Base-by-base conservation (phyloP, 2,113 vertebrate genomes). In the Ancistrus triradiatus region DNA sequence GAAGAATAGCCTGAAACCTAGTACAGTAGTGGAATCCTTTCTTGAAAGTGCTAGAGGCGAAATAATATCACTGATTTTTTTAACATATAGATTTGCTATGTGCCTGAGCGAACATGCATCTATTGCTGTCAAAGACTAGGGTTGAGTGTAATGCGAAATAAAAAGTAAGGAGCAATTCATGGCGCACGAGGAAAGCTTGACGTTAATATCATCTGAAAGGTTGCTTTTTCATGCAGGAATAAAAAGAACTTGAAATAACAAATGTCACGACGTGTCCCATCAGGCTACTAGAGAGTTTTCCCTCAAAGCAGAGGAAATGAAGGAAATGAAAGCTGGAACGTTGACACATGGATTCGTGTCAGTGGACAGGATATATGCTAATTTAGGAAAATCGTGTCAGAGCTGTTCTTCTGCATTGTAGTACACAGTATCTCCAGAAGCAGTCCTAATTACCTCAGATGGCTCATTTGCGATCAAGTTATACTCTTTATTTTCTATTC, bases 211-310 rank as follows among this genome's bases (percentile, higher is more conserved):
- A 21, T 7, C 10, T 56, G 50, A 69, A 60, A 55, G 28, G 57
- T 33, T 48, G 8, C 31, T 17, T 44, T 17, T 44, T 59, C n/a
- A n/a, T 11, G 7, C 17, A 22, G 9, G 15, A 15, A 11, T 8
- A 22, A 66, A 58, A 53, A 31, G 28, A 43, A 69, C 28, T 63
- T 24, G 35, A 57, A 63, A 57, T 59, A 68, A 52, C 59, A 42
- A 73, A 68, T 63, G 56, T 49, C 43, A 59, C 43, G 28, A 69
- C 62, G 43, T 43, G 50, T 60, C 66, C 43, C 46, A 56, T 50
- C 21, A 69, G 44, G 38, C 43, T 21, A 50, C 21, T n/a, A 56
- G 13, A 38, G 31, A 27, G 37, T 57, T 21, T 57, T 47, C 28
- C 31, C 19, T 37, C 44, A n/a, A n/a, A 62, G 14, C 19, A 40